Conservation (phyloP, 2,113 vertebrate species). For the Tachycineta bicolor region DNA sequence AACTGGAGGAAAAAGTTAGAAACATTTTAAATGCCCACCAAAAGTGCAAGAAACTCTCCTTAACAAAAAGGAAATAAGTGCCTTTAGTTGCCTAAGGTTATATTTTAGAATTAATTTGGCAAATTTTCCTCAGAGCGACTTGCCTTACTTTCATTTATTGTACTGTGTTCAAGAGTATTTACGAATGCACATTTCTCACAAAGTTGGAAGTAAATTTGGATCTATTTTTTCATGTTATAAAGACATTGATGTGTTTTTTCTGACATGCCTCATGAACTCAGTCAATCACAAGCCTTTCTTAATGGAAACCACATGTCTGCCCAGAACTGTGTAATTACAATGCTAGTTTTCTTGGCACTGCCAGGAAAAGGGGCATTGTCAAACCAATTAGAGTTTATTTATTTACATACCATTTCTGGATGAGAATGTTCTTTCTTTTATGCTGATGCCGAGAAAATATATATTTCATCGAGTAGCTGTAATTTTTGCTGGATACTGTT, state of each 20-base stretch:
- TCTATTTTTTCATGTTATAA: conserved; percentile 72
- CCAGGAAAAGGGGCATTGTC: conserved; percentile 84
- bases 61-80: conserved; percentile 34
- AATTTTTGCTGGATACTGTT: conserved; percentile 71
- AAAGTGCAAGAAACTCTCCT: conserved; percentile 41
- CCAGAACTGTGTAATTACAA: conserved; percentile 86
- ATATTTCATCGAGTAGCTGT: conserved; percentile 74
- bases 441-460: conserved; percentile 81
- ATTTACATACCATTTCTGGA: conserved; percentile 84
- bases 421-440: conserved; percentile 81
- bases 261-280: conserved; percentile 85
- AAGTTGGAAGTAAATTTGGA: conserved; percentile 74
- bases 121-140: conserved; percentile 7
- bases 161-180: conserved; percentile 32
- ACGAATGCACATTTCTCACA: conserved; percentile 70
- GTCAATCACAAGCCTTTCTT: conserved; percentile 82
- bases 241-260: conserved; percentile 81
- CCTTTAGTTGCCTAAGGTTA: conserved; percentile 1
- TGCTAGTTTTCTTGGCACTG: conserved; percentile 82
- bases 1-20: not conserved
- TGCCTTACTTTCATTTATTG: conserved; percentile 22
- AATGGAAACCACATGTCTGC: conserved; percentile 89
- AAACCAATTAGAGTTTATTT: conserved; percentile 88
- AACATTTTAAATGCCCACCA: conserved; percentile 36
- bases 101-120: not conserved